A percentile compares a stretch with the other conserved stretches of the same genome.
Evolutionary conservation across 1,140 invertebrate genomes (phyloP).

Genomic region (Chrysoperla carnea): DNA sequence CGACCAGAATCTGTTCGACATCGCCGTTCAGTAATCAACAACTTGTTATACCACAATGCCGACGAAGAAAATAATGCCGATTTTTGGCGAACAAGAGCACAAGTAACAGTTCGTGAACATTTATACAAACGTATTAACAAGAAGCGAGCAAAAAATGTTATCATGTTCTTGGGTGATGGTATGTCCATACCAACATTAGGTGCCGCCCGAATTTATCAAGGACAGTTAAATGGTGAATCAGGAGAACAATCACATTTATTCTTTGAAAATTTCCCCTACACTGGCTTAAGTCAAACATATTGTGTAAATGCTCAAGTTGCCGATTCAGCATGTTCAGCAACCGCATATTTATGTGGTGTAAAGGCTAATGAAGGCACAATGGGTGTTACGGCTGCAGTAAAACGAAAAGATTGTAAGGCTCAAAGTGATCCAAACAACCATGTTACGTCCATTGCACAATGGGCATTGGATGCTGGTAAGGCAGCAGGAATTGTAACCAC

Average conservation of each 20-base stretch:
- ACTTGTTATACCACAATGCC: not conserved
- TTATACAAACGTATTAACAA: slow-evolving; percentile 20
- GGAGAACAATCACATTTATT: slow-evolving; percentile 49
- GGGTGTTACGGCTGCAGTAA: slow-evolving; percentile 51
- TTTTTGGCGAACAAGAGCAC: slow-evolving; percentile 19
- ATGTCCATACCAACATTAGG: slow-evolving; percentile 62
- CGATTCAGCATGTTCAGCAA: slow-evolving; percentile 48
- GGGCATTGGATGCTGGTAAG: slow-evolving; percentile 53
- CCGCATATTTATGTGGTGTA: slow-evolving; percentile 67
- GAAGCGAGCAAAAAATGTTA: slow-evolving; percentile 47
- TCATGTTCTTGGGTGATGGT: slow-evolving; percentile 64
- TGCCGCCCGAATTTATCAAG: slow-evolving; percentile 46
- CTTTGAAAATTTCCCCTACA: slow-evolving; percentile 61
- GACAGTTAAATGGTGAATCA: slow-evolving; percentile 32
- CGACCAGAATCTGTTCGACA: too few species aligned
- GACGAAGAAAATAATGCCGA: slow-evolving; percentile 7
- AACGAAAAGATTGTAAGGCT: slow-evolving; percentile 33
- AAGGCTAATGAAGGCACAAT: slow-evolving; percentile 68
- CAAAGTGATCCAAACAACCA: slow-evolving; percentile 32
- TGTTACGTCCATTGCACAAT: slow-evolving; percentile 46
- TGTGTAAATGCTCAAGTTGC: slow-evolving; percentile 63
- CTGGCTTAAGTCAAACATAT: slow-evolving; percentile 62
- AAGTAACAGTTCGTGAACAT: slow-evolving; percentile 14
- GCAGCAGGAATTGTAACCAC: slow-evolving; percentile 64
- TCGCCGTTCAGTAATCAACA: too few species aligned